Percentiles rank a stretch among this genome's conserved stretches.
phyloP scores from a whole-genome alignment of 2,888 invertebrate genomes.

The Cantharis lateralis region DNA sequence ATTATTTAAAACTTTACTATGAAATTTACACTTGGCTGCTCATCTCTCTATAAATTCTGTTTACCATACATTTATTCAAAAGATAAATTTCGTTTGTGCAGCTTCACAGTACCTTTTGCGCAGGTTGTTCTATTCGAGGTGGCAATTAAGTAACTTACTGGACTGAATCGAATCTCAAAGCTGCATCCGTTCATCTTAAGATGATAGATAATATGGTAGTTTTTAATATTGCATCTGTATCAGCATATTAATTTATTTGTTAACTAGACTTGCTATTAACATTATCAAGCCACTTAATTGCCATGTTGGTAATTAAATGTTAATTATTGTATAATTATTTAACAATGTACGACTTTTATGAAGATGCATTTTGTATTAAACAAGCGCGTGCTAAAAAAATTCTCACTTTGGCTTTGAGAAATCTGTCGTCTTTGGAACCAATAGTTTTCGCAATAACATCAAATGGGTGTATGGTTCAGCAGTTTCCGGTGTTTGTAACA shows the following conservation, averaged over 20 bases:
- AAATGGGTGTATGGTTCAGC: neutral
- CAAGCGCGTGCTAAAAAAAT: neutral
- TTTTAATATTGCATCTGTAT: neutral
- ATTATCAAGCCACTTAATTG: neutral
- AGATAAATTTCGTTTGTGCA: constrained; percentile 15
- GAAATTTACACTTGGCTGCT: constrained; percentile 10
- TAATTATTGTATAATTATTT: neutral
- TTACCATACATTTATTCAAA: constrained; percentile 18
- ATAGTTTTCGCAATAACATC: neutral
- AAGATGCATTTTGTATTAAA: neutral
- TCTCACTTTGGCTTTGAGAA: neutral
- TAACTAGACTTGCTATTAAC: neutral
- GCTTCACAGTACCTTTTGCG: constrained; percentile 19
- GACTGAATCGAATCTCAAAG: constrained; percentile 33
- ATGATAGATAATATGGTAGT: neutral
- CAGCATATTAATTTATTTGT: neutral
- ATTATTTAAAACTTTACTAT: neutral
- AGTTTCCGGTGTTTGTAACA: neutral
- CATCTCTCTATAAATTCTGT: constrained; percentile 4
- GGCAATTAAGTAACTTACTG: constrained; percentile 34
- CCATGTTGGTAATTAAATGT: neutral
- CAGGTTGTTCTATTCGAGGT: constrained; percentile 15
- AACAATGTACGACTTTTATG: neutral
- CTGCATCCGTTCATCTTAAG: constrained; percentile 21
- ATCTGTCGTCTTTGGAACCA: neutral